Evolutionary conservation across 2,888 invertebrate species (phyloP), one percentile per base, ranked within the genome.

Genomic region (Lepas anatifera): DNA sequence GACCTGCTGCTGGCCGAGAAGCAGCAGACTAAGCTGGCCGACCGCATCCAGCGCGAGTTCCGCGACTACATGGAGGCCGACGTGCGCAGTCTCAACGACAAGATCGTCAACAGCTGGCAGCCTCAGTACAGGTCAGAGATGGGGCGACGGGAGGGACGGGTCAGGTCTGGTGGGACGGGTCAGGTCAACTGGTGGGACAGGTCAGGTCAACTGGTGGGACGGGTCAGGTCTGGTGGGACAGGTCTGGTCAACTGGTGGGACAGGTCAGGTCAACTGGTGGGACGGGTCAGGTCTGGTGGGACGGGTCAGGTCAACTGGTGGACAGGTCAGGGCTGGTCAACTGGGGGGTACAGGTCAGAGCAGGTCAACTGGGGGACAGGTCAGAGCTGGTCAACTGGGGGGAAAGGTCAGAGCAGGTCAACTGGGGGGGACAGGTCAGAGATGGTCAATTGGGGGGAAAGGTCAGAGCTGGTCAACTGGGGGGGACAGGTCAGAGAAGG

Each of bases 71-170:
- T 58, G 35, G 58, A 58, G 58, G 58, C 58, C 7, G 58, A 58
- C 32, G 58, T 58, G 58, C 58, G 58, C 22, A 58, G 58, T 29
- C 58, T 58, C 32, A 58, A 58, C 32, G 58, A 58, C 35, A 58
- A 58, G 58, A 58, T 58, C 22, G 58, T 58, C 58, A 58, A 58
- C 58, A 58, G 58, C 35, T 58, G 58, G 58, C 58, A 58, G 35
- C 58, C 58, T 32, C 58, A 58, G 58, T 58, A 16, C 22, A 58
- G 58, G 58, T 58, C 22, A n/a, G n/a, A n/a, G 48, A n/a, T 48
- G 25, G 32, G 22, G 6, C 8, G 32, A 10, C 58, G 8, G 35
- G 1, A 25, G 35, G 58, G 7, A 8, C 48, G 2, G 48, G 48
- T 7, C 27, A 27, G 10, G 25, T 8, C 25, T 10, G 48, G 10